Percentiles rank a stretch among this genome's conserved stretches.
These are phyloP conservation scores for Chinchilla lanigera DNA, from an alignment of 2,113 vertebrate species.

Conservation along the genomic window DNA sequence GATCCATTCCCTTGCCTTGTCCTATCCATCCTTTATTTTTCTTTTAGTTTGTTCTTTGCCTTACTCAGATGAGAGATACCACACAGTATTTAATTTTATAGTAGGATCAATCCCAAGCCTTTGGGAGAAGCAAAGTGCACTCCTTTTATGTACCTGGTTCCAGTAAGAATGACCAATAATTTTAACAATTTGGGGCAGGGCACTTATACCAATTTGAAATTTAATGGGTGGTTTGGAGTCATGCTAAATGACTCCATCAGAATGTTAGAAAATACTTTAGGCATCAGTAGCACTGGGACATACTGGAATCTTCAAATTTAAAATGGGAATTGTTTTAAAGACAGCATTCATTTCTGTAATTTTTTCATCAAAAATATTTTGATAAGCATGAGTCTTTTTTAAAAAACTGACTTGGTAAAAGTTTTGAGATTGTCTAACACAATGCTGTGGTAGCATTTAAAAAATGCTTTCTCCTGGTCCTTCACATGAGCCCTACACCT, in stretches of 20 bases:
- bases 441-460: slow-evolving; percentile 86
- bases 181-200: slow-evolving; percentile 91
- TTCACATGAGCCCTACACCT: neutral
- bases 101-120: slow-evolving; percentile 94
- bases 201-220: slow-evolving; percentile 90
- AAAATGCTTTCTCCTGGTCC: slow-evolving; percentile 49
- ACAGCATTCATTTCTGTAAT: slow-evolving; percentile 85
- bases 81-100: neutral
- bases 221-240: slow-evolving; percentile 87
- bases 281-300: slow-evolving; percentile 87
- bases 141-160: slow-evolving; percentile 94
- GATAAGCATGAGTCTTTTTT: slow-evolving; percentile 77
- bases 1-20: neutral
- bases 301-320: slow-evolving; percentile 87
- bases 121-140: slow-evolving; percentile 99
- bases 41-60: neutral
- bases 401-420: slow-evolving; percentile 80
- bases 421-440: slow-evolving; percentile 87
- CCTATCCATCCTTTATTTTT: neutral
- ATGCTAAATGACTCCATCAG: slow-evolving; percentile 83
- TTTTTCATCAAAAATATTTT: slow-evolving; percentile 83
- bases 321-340: slow-evolving; percentile 81
- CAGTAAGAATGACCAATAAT: slow-evolving; percentile 86
- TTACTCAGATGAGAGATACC: neutral
- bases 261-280: slow-evolving; percentile 84